Base-by-base conservation (phyloP, 1,140 invertebrate species). In the Drosophila mojavensis region DNA sequence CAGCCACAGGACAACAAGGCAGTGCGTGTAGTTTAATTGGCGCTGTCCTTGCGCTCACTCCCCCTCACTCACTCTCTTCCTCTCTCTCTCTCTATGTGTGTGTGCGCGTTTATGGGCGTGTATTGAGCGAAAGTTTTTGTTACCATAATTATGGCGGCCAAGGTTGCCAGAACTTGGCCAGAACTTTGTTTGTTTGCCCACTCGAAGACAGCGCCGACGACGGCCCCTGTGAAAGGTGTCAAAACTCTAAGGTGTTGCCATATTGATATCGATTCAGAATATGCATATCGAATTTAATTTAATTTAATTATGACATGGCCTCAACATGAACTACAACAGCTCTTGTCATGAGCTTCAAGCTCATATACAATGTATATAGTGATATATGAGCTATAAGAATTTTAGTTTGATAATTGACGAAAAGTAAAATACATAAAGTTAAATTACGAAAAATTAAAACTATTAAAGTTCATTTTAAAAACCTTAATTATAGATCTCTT, bases 131-230 rank as follows among this genome's bases (percentile, higher is more conserved):
- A 86, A 86, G 79, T 83, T 88, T 86, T 79, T 81, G 83, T 89
- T 89, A 90, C 84, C 85, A 90, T 89, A 89, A 89, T 89, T 89
- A 89, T 89, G 85, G 74, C 78, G 85, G 80, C 78, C 84, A 89
- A 89, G 84, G 84, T 89, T 68, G 62, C 51, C 66, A 71, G 60
- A 72, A 36, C 58, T 54, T 55, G 63, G 54, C 47, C 59, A 79
- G 53, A 48, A 48, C 64, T 63, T 39, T 63, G 56, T 67, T 60
- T 60, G 63, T 54, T 72, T 66, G 54, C 59, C 50, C 61, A 68
- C 56, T 48, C 56, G 58, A 84, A 65, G 62, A 75, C 67, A 51
- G 26, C 41, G 59, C 28, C 64, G 33, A 10, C 26, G 56, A 11
- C 33, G 56, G 73, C 65, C 69, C 24, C 66, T 6, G 9, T 30